These are phyloP conservation scores for Semibalanus balanoides DNA, from an alignment of 1,140 invertebrate genomes.

Conservation along the genomic window DNA sequence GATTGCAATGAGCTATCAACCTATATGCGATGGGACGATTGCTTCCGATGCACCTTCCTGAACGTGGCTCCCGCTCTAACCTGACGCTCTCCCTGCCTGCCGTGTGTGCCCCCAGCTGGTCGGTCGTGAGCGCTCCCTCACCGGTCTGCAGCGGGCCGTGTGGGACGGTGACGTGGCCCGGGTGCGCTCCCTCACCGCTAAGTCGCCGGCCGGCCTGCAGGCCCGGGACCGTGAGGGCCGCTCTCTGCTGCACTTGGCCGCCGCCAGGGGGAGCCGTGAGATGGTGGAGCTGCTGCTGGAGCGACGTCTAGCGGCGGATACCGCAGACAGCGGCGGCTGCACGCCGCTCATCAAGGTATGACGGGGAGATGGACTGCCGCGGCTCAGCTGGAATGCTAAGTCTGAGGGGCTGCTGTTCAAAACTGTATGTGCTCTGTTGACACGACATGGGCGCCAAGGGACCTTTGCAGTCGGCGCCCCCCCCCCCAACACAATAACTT, in stretches of 20 bases:
- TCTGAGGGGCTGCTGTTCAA: too few relatives aligned
- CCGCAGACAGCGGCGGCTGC: background rate
- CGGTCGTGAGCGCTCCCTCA: background rate
- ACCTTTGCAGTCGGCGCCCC: too few relatives aligned
- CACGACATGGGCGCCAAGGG: too few relatives aligned
- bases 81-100: too few relatives aligned
- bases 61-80: too few relatives aligned
- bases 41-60: too few relatives aligned
- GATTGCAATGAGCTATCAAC: too few relatives aligned
- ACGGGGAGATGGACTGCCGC: too few relatives aligned
- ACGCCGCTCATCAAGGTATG: background rate
- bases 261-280: background rate
- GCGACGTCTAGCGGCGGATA: background rate
- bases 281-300: background rate
- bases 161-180: background rate
- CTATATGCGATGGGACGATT: too few relatives aligned
- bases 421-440: too few relatives aligned
- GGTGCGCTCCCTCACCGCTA: background rate
- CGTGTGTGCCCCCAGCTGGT: background rate
- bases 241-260: background rate
- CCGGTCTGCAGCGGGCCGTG: background rate
- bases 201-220: background rate
- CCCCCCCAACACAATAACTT: too few relatives aligned
- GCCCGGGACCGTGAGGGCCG: background rate
- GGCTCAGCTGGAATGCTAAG: too few relatives aligned